Evolutionary conservation across 2,888 invertebrate species (phyloP).

Genomic region (Melipona bicolor): DNA sequence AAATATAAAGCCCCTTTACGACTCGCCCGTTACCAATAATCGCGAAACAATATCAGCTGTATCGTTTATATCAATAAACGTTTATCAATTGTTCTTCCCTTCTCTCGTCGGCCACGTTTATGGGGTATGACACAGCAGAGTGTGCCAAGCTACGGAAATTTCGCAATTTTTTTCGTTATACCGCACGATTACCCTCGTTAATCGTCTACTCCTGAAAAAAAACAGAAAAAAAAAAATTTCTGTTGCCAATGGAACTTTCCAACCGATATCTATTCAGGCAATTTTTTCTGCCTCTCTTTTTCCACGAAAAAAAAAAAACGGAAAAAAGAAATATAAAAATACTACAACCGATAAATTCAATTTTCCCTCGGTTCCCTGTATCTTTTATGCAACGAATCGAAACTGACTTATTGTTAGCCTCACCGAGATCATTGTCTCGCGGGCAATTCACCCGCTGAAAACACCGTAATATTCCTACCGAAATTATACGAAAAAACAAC

Average conservation of each 20-base stretch:
- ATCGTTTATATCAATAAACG: neutral
- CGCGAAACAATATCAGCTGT: neutral
- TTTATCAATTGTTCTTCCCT: neutral
- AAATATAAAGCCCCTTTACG: constrained; percentile 11
- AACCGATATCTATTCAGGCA: constrained; percentile 11
- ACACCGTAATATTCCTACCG: constrained; percentile 18
- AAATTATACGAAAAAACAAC: constrained; percentile 44
- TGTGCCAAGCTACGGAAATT: neutral
- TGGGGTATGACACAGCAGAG: neutral
- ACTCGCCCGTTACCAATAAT: neutral
- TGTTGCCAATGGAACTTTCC: neutral
- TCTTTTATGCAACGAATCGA: neutral
- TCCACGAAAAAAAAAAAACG: no score
- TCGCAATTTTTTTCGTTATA: constrained; percentile 42
- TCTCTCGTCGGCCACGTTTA: neutral
- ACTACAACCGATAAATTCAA: neutral
- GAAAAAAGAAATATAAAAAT: no score
- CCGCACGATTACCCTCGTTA: constrained; percentile 1
- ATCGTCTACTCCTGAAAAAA: no score
- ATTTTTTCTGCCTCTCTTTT: neutral
- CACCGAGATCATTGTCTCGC: neutral
- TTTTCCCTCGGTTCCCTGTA: neutral
- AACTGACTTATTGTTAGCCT: neutral
- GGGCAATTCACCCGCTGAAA: constrained; percentile 15
- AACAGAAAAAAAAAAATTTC: neutral